Evolutionary conservation across 2,888 invertebrate species (phyloP).

Genomic region (Sycophila texana): DNA sequence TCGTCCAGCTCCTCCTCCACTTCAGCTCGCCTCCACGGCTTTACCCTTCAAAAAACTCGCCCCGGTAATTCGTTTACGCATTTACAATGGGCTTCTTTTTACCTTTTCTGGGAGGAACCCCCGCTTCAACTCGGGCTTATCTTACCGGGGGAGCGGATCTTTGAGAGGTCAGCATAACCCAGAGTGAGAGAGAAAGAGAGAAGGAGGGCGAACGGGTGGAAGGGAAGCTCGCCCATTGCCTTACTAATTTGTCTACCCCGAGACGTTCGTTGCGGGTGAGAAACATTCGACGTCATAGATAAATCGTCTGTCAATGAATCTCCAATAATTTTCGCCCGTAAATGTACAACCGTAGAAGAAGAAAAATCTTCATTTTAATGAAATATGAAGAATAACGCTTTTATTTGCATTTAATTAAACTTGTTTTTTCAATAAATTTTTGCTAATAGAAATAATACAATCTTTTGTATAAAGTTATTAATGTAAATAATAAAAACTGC

Average conservation of each 20-base stretch:
- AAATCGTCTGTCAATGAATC: constrained; percentile 16
- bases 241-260: constrained; percentile 22
- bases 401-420: too few relatives aligned
- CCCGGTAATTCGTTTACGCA: constrained; percentile 68
- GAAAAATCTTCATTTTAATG: too few relatives aligned
- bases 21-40: constrained; percentile 54
- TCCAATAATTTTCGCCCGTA: background rate
- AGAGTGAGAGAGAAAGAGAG: too few relatives aligned
- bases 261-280: background rate
- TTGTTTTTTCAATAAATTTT: too few relatives aligned
- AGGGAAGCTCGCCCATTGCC: background rate
- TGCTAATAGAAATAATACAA: too few relatives aligned
- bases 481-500: too few relatives aligned
- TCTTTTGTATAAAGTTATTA: too few relatives aligned
- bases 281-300: background rate
- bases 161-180: background rate
- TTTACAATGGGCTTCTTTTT: constrained; percentile 64
- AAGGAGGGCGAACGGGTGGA: background rate
- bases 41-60: constrained; percentile 63
- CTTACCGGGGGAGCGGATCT: constrained; percentile 6
- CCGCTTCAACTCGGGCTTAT: background rate
- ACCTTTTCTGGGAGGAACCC: constrained; percentile 47
- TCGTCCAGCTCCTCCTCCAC: constrained; percentile 54
- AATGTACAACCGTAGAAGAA: too few relatives aligned
- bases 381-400: too few relatives aligned